These are phyloP conservation scores for Nephrotoma flavescens DNA, from an alignment of 2,888 invertebrate genomes.

Conservation along the genomic window DNA sequence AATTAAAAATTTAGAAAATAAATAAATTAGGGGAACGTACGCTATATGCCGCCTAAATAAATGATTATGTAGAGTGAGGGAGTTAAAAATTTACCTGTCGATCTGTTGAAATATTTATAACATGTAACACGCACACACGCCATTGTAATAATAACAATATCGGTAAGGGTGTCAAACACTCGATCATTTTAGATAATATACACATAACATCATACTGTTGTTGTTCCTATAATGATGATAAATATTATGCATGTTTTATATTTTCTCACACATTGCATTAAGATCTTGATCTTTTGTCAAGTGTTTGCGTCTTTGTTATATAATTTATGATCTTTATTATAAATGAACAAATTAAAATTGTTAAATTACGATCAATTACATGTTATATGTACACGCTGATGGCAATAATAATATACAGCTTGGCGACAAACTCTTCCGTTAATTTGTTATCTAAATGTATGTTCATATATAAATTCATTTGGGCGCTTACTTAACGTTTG, in stretches of 20 bases:
- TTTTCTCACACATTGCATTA: not conserved
- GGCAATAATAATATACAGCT: too few species aligned
- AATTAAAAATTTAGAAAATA: not conserved
- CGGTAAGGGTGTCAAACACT: not conserved
- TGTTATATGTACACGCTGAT: too few species aligned
- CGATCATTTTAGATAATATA: not conserved
- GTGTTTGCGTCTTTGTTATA: not conserved
- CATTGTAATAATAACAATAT: not conserved
- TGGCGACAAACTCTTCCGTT: too few species aligned
- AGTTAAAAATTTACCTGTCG: not conserved
- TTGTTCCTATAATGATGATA: not conserved
- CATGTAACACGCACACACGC: not conserved
- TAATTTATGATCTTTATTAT: not conserved
- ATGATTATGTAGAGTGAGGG: not conserved
- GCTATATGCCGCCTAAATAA: not conserved
- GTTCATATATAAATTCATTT: too few species aligned
- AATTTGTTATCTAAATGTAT: too few species aligned
- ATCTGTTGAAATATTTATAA: not conserved
- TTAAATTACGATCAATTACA: not conserved
- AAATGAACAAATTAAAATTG: not conserved
- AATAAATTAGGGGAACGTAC: not conserved
- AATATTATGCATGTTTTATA: not conserved
- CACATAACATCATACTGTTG: not conserved
- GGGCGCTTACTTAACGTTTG: too few species aligned
- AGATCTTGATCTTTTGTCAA: not conserved